A percentile compares a stretch with the other conserved stretches of the same genome.
Conservation (phyloP, 1,140 invertebrate genomes). For the Lutraria rhynchaena region DNA sequence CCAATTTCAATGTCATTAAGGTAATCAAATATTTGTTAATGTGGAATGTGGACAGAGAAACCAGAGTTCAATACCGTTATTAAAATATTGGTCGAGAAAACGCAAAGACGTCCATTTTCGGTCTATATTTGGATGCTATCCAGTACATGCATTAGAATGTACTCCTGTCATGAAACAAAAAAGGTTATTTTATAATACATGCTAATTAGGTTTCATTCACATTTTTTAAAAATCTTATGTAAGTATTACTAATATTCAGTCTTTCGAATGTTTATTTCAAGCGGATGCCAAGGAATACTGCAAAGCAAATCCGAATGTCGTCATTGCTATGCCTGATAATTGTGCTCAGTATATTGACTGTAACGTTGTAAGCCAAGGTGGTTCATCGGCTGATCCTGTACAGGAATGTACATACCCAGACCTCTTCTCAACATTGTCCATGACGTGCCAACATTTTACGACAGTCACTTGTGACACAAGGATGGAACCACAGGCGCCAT, state of each 20-base stretch:
- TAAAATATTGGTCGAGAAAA: too few relatives aligned
- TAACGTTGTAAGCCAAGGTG: constrained; percentile 40
- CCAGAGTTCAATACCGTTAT: too few relatives aligned
- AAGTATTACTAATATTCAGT: too few relatives aligned
- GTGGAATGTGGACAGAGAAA: too few relatives aligned
- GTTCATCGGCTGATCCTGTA: constrained; percentile 46
- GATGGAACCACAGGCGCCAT: constrained; percentile 66
- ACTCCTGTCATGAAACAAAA: too few relatives aligned
- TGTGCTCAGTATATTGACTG: constrained; percentile 52
- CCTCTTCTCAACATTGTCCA: constrained; percentile 60
- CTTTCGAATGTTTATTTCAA: too few relatives aligned
- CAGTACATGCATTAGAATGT: too few relatives aligned
- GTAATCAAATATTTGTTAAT: too few relatives aligned
- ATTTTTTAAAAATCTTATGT: too few relatives aligned
- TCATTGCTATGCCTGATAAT: constrained; percentile 24
- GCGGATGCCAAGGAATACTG: constrained; percentile 55
- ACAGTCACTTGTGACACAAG: constrained; percentile 66
- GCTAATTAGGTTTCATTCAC: neutral
- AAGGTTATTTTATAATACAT: neutral
- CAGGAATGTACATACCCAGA: constrained; percentile 57
- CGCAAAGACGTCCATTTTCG: too few relatives aligned
- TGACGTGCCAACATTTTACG: constrained; percentile 67
- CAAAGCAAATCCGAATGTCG: constrained; percentile 25
- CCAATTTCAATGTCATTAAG: too few relatives aligned
- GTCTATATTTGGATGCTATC: too few relatives aligned